A percentile compares a stretch with the other conserved stretches of the same genome.
Evolutionary conservation across 2,888 invertebrate genomes (phyloP).

Genomic region (Cataglyphis albicans): DNA sequence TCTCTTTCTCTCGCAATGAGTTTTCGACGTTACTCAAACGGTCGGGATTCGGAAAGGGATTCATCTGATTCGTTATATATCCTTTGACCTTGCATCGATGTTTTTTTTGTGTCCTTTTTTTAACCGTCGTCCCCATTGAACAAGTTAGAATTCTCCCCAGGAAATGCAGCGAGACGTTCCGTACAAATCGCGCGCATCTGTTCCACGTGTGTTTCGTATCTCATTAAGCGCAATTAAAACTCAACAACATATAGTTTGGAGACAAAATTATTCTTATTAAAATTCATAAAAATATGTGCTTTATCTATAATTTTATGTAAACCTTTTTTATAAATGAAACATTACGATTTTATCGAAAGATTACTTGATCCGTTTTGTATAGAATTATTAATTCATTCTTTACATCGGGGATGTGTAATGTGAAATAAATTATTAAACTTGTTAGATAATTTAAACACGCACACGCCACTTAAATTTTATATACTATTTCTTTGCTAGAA

Average conservation of each 20-base stretch:
- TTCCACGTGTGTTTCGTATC: constrained; percentile 39
- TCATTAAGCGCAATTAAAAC: neutral
- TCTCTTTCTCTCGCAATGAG: neutral
- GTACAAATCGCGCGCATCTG: constrained; percentile 58
- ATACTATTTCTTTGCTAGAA: neutral
- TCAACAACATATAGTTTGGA: neutral
- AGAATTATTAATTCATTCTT: neutral
- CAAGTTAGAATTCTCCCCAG: constrained; percentile 19
- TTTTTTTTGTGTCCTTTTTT: neutral
- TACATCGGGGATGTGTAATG: neutral
- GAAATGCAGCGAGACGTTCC: constrained; percentile 35
- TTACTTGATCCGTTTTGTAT: neutral
- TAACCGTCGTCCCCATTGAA: constrained; percentile 9
- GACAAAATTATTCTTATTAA: neutral
- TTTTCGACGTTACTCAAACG: constrained; percentile 9
- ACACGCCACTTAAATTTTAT: neutral
- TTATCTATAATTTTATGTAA: neutral
- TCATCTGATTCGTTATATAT: constrained; percentile 66
- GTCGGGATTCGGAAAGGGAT: constrained; percentile 54
- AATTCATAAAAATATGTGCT: neutral
- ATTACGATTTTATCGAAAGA: neutral
- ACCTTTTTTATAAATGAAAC: neutral
- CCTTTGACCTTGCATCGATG: constrained; percentile 38
- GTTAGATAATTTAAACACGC: neutral
- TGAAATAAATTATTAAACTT: neutral